These are phyloP conservation scores for Charaxes varanes DNA, from an alignment of 1,140 invertebrate genomes.

Conservation along the genomic window DNA sequence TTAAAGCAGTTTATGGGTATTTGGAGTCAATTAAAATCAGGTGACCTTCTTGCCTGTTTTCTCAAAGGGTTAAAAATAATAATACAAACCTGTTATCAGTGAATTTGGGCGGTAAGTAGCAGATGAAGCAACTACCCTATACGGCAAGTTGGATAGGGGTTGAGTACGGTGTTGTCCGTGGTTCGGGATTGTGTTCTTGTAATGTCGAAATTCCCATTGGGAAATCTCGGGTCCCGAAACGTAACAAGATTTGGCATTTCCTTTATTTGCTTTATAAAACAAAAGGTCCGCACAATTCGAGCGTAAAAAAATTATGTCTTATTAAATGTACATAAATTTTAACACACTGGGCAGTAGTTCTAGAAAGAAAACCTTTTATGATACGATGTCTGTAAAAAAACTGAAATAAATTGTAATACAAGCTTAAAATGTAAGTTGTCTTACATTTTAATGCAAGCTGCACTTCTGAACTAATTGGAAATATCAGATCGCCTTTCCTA, in stretches of 20 bases:
- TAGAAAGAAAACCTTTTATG: no score
- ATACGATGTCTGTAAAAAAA: no score
- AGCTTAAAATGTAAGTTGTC: no score
- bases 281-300: background rate
- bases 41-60: no score
- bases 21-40: no score
- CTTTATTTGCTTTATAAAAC: constrained; percentile 8
- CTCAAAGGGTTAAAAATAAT: no score
- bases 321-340: no score
- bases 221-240: constrained; percentile 16
- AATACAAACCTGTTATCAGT: constrained; percentile 77
- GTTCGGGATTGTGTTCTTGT: constrained; percentile 75
- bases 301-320: no score
- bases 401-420: no score
- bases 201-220: constrained; percentile 15
- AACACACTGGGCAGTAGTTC: no score
- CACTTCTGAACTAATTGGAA: background rate
- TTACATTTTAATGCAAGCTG: no score
- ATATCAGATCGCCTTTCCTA: background rate
- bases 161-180: constrained; percentile 80
- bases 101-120: constrained; percentile 78
- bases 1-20: no score
- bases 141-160: constrained; percentile 77
- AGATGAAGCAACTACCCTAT: constrained; percentile 77
- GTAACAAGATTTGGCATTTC: constrained; percentile 14